Conservation (phyloP, 1,140 invertebrate genomes). For the Drosophila setifemur region DNA sequence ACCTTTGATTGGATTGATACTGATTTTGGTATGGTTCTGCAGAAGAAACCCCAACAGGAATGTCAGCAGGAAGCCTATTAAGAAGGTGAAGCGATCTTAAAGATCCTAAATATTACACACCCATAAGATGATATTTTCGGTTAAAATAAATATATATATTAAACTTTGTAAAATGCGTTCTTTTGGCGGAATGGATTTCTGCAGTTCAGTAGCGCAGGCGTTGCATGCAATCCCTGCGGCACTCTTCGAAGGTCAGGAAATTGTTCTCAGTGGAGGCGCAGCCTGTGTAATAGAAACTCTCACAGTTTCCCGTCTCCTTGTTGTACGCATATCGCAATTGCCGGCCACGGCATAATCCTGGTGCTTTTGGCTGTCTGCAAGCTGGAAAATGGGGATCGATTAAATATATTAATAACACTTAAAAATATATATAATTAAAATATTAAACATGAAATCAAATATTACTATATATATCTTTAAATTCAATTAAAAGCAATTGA, state of each 20-base stretch:
- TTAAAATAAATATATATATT: conserved; percentile 21
- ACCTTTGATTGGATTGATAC: not conserved
- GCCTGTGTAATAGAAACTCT: conserved; percentile 74
- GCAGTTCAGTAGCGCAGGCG: conserved; percentile 45
- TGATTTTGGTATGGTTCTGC: not conserved
- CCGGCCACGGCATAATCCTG: conserved; percentile 59
- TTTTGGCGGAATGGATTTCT: not conserved
- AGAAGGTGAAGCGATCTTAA: conserved; percentile 28
- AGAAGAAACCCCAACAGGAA: not conserved
- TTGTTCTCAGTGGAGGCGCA: conserved; percentile 70
- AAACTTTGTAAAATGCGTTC: not conserved
- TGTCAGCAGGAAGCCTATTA: not conserved
- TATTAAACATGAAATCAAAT: not conserved
- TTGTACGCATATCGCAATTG: conserved; percentile 73
- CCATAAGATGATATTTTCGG: not conserved
- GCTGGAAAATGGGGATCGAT: conserved; percentile 28
- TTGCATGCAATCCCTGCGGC: conserved; percentile 76
- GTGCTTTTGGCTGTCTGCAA: conserved; percentile 68
- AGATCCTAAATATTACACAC: not conserved
- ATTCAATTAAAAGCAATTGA: too few relatives aligned
- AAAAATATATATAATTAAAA: not conserved
- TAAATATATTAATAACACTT: too few relatives aligned
- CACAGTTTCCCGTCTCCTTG: conserved; percentile 62
- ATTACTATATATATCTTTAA: too few relatives aligned
- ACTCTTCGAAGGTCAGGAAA: conserved; percentile 76